Percentiles rank a stretch among this genome's conserved stretches.
These are phyloP conservation scores for Ophraella communa DNA, from an alignment of 2,888 invertebrate genomes.

Conservation along the genomic window DNA sequence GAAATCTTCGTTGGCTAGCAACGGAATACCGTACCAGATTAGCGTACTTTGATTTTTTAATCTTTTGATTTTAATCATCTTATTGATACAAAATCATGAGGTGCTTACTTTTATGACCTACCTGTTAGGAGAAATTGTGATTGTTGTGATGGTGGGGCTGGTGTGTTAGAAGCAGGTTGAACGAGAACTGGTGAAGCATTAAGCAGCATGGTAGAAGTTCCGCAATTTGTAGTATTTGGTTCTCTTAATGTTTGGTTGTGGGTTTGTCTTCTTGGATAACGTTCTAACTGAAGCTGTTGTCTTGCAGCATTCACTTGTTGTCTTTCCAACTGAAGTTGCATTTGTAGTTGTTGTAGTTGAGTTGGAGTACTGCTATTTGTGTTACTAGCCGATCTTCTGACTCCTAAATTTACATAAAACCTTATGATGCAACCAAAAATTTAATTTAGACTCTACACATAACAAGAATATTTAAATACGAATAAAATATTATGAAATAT, in stretches of 20 bases:
- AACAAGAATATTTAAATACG: no score
- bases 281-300: constrained; percentile 90
- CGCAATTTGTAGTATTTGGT: constrained; percentile 47
- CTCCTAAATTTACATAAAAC: no score
- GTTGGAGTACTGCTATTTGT: constrained; percentile 70
- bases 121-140: constrained; percentile 56
- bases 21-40: no score
- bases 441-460: no score
- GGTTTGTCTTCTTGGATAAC: constrained; percentile 83
- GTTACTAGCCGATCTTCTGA: constrained; percentile 72
- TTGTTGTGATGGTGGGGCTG: constrained; percentile 51
- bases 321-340: constrained; percentile 91
- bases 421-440: no score
- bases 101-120: constrained; percentile 28
- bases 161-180: constrained; percentile 51
- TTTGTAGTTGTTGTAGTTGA: constrained; percentile 91
- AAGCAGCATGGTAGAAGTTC: constrained; percentile 53
- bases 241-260: constrained; percentile 61
- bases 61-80: no score
- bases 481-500: neutral
- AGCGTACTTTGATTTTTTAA: no score
- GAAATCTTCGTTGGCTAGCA: no score
- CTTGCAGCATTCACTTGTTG: constrained; percentile 87
- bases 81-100: no score
- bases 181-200: constrained; percentile 55